Conservation (phyloP, 2,797 vertebrate species). For the Peromyscus melanophrys region DNA sequence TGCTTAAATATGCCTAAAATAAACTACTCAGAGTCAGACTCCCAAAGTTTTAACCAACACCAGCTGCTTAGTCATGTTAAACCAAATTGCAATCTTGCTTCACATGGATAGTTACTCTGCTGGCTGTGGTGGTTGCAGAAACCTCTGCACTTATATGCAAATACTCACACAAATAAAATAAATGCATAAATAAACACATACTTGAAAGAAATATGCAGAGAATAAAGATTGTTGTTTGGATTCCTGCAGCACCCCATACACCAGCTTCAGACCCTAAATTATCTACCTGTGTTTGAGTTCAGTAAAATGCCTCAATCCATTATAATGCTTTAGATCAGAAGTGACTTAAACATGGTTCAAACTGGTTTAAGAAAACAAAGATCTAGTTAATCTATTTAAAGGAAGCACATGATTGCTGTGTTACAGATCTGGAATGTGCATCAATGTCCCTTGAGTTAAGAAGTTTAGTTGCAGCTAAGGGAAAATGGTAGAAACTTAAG, state of each 20-base stretch:
- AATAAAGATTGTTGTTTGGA: neutral
- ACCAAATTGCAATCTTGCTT: neutral
- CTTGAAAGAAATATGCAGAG: neutral
- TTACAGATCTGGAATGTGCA: neutral
- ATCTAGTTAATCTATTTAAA: neutral
- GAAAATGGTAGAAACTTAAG: neutral
- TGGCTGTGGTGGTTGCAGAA: neutral
- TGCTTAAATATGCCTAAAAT: neutral
- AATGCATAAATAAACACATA: neutral
- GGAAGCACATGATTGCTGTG: neutral
- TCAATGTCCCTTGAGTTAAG: neutral
- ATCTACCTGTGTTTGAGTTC: neutral
- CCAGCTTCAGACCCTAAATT: neutral
- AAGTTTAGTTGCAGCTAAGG: neutral
- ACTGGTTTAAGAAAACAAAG: neutral
- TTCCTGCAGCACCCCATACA: neutral
- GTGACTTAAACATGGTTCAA: neutral
- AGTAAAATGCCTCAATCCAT: neutral
- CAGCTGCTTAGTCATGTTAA: neutral
- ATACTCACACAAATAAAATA: neutral
- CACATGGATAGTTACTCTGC: neutral
- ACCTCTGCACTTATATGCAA: neutral
- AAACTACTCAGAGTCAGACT: neutral
- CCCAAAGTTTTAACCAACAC: neutral
- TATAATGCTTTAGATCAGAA: neutral